A percentile compares a stretch with the other conserved stretches of the same genome.
Conservation (phyloP, 2,113 vertebrate species). For the Rhabdornis inornatus region DNA sequence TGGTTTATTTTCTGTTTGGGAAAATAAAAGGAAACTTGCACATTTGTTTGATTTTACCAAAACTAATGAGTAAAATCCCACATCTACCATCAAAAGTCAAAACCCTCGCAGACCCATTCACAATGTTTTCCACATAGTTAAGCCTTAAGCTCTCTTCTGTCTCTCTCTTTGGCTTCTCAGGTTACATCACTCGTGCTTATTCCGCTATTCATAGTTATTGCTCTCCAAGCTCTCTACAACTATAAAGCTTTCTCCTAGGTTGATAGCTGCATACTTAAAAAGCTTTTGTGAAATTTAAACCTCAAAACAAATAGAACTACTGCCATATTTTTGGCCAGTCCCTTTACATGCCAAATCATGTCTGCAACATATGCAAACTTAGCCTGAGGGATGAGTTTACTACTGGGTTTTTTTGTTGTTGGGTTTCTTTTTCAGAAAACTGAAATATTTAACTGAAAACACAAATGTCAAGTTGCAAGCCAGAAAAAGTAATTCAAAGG, state of each 20-base stretch:
- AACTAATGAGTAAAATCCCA: background rate
- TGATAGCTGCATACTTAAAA: slow-evolving; percentile 12
- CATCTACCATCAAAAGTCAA: background rate
- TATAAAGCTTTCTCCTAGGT: background rate
- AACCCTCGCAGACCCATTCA: background rate
- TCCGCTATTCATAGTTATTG: background rate
- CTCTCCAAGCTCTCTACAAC: background rate
- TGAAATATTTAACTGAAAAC: background rate
- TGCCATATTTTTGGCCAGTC: background rate
- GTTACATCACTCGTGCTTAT: background rate
- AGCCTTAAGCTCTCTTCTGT: background rate
- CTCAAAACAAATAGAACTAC: slow-evolving; percentile 16
- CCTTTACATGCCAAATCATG: slow-evolving; percentile 3
- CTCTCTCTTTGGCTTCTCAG: background rate
- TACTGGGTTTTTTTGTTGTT: background rate
- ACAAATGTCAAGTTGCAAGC: background rate
- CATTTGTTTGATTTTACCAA: background rate
- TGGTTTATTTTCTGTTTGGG: background rate
- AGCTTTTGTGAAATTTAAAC: slow-evolving; percentile 36
- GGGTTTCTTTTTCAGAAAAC: background rate
- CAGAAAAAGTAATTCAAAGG: background rate
- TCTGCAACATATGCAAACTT: background rate
- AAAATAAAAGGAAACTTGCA: background rate
- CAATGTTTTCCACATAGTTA: background rate
- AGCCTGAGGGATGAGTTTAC: background rate